Evolutionary conservation across 2,888 invertebrate genomes (phyloP), one percentile per base, ranked within the genome.

Genomic region (Ophion obscuratus): DNA sequence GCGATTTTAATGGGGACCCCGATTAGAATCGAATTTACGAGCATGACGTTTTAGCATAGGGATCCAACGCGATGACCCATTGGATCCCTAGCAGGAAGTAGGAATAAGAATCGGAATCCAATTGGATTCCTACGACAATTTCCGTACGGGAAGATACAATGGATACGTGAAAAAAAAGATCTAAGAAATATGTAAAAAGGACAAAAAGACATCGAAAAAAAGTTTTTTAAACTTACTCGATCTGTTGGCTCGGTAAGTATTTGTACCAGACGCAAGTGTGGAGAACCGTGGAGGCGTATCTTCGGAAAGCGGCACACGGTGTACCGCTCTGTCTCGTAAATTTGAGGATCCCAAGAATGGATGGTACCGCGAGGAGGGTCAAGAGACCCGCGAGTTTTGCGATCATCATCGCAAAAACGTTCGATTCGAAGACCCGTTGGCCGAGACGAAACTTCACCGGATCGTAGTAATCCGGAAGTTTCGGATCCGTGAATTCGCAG

Each of bases 231-330:
- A 59, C 47, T 91, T 83, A 93, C 93, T 92, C 90, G 40, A 87
- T 85, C 44, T 91, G 86, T 68, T 88, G 85, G 7, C 75, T 83
- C 11, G 94, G 95, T 77, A 97, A 96, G 47, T 96, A 94, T 83
- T 96, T 95, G 92, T 98, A 98, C 98, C 98, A 99, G 4, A 96
- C 94, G 20, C 96, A 93, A 83, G 97, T 96, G 91, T 98, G 98
- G 4, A 97, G 95, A 64, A 97, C 94, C 0, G 98, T 98, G 7
- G 97, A 96, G 10, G 97, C 94, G 92, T 98, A 98, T 89, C 98
- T 95, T 85, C 95, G 96, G 93, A 97, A 97, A 0, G 98, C 96
- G 0, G 96, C 95, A 71, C 95, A 94, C 0, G 95, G 94, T 1
- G 96, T 96, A 75, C 95, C 95, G 40, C 97, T 97, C 91, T 96